These are phyloP conservation scores for Turritopsis rubra DNA, from an alignment of 30 jellyfish, hydroid and myxozoan species.

Conservation along the genomic window DNA sequence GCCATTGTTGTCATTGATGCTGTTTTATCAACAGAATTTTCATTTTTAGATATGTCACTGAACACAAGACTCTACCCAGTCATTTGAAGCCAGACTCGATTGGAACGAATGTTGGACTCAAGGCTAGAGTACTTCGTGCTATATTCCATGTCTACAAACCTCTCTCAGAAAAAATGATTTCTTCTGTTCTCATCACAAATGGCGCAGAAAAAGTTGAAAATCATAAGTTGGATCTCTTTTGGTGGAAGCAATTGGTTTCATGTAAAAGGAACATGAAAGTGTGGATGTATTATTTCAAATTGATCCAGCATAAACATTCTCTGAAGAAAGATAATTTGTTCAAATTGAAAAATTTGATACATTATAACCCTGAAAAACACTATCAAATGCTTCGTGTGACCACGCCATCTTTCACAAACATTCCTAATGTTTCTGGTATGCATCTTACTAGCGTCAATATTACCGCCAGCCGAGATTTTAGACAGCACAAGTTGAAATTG, in stretches of 20 bases:
- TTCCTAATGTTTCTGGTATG: conserved; percentile 33
- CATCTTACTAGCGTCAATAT: conserved; percentile 36
- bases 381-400: conserved; percentile 24
- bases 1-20: too few species aligned
- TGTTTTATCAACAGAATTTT: too few species aligned
- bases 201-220: background rate
- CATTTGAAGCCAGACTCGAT: conserved; percentile 39
- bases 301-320: background rate
- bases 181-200: background rate
- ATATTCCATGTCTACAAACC: conserved; percentile 31
- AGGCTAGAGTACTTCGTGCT: conserved; percentile 43
- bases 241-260: conserved; percentile 58
- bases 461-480: conserved; percentile 53
- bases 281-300: conserved; percentile 41
- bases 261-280: conserved; percentile 13
- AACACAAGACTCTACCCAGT: conserved; percentile 16
- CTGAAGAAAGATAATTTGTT: background rate
- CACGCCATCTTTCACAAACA: conserved; percentile 31
- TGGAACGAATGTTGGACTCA: conserved; percentile 46
- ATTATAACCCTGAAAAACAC: conserved; percentile 23
- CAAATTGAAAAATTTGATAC: background rate
- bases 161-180: background rate
- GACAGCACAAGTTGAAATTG: conserved; percentile 45
- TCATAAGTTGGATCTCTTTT: conserved; percentile 19
- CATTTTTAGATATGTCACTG: conserved; percentile 12